phyloP scores from a whole-genome alignment of 2,797 vertebrate genomes.

The Enteromius afrohamiltoni region DNA sequence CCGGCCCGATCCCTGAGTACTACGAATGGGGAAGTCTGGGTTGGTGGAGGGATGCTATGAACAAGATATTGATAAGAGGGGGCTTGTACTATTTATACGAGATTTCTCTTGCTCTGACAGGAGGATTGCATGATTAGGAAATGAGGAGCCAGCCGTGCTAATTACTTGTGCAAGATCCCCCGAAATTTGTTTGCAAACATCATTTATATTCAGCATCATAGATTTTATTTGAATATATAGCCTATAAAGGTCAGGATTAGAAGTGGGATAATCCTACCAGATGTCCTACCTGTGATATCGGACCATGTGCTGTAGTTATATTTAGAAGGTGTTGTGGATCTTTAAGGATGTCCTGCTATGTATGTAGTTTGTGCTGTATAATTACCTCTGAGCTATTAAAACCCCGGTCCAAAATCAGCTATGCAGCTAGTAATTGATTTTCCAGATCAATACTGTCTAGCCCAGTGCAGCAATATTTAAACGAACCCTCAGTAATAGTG shows the following conservation, averaged over 20 bases:
- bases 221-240: not conserved
- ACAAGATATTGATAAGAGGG: no score
- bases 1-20: no score
- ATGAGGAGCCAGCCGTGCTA: no score
- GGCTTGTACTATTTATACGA: no score
- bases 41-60: no score
- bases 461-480: conserved; percentile 23
- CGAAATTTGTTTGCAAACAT: no score
- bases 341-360: conserved; percentile 23
- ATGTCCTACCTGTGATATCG: not conserved
- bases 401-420: conserved; percentile 35
- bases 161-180: no score
- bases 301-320: not conserved
- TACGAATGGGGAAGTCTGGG: no score
- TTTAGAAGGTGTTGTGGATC: conserved; percentile 7
- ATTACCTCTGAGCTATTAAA: conserved; percentile 52
- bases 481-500: conserved; percentile 1
- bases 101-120: no score
- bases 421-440: conserved; percentile 51
- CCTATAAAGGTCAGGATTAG: not conserved
- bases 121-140: no score
- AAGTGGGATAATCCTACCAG: not conserved
- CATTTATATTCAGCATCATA: not conserved
- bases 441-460: conserved; percentile 51
- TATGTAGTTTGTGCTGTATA: conserved; percentile 45